Base-by-base conservation (phyloP, 1,140 invertebrate species). In the Ceratina japonica region DNA sequence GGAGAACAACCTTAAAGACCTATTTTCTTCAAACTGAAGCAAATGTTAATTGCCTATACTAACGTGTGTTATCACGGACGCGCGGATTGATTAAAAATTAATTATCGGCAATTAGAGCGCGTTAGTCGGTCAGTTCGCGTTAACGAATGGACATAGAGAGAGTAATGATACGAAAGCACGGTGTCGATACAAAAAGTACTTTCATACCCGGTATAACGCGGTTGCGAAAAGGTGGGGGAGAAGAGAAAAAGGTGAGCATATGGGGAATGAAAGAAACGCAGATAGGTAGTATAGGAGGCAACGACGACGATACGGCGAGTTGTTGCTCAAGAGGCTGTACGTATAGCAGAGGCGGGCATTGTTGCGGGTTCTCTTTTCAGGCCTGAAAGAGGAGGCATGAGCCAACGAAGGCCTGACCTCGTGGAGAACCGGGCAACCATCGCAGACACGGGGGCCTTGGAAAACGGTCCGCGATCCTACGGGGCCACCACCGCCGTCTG, bases 371-470 rank as follows among this genome's bases (percentile, higher is more conserved):
- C 87, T 88, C 83, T 79, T 84, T 89, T 90, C 83, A 89, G 74
- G 52, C 49, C 81, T 89, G 73, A 89, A 88, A 87, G 87, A 87
- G 81, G 87, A 87, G 81, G 75, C 82, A 82, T 79, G 82, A 80
- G 81, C 80, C 87, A 85, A 83, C 81, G 83, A 75, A 81, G 81
- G 37, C 37, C 76, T 89, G 88, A 89, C 86, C 86, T 86, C 88
- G 85, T 69, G 85, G 74, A 49, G 44, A 81, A 77, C 68, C 68
- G 81, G 37, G 37, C 37, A 44, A 44, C 3, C 37, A 44, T 8
- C 37, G 70, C 66, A 72, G 73, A 51, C 65, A 27, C 15, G 54
- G 56, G 52, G 82, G 31, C 86, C 86, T 87, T 87, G 85, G 74
- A 75, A 73, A 86, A 77, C 87, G 83, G 81, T 72, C 74, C 72